Conservation (phyloP, 2,888 invertebrate genomes). For the Spodoptera littoralis region DNA sequence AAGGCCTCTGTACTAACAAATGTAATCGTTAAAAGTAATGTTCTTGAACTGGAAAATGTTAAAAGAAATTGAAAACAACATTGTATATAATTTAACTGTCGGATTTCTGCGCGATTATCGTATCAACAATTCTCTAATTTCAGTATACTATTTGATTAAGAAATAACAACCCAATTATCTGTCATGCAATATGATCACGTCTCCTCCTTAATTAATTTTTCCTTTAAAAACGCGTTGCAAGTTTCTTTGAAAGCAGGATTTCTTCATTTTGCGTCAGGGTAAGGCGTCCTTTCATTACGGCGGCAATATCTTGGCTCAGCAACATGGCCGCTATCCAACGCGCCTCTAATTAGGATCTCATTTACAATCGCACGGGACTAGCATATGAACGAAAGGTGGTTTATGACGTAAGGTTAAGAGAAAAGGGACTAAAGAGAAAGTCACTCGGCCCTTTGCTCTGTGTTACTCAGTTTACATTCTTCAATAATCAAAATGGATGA, state of each 20-base stretch:
- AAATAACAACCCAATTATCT: slow-evolving; percentile 18
- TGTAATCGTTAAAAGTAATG: slow-evolving; percentile 1
- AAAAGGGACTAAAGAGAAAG: slow-evolving; percentile 3
- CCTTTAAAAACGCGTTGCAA: slow-evolving; percentile 19
- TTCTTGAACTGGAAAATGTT: not conserved
- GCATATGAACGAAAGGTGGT: slow-evolving; percentile 20
- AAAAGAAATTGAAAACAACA: not conserved
- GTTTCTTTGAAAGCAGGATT: slow-evolving; percentile 19
- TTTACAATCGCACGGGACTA: slow-evolving; percentile 22
- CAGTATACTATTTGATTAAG: not conserved
- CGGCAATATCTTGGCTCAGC: slow-evolving; percentile 31
- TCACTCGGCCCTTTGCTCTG: not conserved
- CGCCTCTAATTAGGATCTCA: slow-evolving; percentile 46
- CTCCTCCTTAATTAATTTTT: slow-evolving; percentile 19
- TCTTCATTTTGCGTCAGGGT: slow-evolving; percentile 13
- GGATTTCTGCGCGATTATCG: slow-evolving; percentile 7
- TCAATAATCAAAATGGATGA: no score
- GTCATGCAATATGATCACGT: slow-evolving; percentile 20
- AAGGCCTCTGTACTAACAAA: slow-evolving; percentile 4
- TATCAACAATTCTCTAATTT: slow-evolving; percentile 14
- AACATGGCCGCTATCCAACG: slow-evolving; percentile 30
- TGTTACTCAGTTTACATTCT: no score
- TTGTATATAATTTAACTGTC: slow-evolving; percentile 1
- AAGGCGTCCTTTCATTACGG: slow-evolving; percentile 35
- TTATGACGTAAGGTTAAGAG: slow-evolving; percentile 15